phyloP scores from a whole-genome alignment of 2,797 vertebrate genomes.

The Triplophysa yarkandensis region DNA sequence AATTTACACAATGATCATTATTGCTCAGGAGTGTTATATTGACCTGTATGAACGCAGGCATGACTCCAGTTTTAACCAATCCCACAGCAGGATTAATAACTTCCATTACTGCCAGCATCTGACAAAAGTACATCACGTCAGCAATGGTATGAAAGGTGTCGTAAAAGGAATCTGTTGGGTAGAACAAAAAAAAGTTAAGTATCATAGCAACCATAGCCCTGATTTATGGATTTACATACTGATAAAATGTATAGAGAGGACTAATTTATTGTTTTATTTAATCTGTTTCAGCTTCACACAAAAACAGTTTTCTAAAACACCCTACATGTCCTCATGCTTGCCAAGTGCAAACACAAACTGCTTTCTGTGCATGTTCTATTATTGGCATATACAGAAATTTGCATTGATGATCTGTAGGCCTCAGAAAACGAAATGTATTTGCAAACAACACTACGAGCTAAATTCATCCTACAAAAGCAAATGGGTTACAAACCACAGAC shows the following conservation, averaged over 20 bases:
- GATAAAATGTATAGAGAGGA: not conserved
- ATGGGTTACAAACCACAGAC: too few species aligned
- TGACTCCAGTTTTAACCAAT: constrained; percentile 81
- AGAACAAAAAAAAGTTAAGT: constrained; percentile 13
- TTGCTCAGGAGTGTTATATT: not conserved
- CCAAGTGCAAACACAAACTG: not conserved
- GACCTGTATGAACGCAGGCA: constrained; percentile 86
- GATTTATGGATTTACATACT: not conserved
- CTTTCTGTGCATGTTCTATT: constrained; percentile 1
- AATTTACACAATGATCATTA: not conserved
- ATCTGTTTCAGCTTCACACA: not conserved
- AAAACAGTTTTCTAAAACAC: not conserved
- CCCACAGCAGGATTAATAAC: constrained; percentile 89
- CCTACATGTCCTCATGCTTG: not conserved
- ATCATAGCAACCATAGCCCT: not conserved
- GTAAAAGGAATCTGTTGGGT: constrained; percentile 87
- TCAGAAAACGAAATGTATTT: not conserved
- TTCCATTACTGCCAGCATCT: constrained; percentile 87
- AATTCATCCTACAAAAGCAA: too few species aligned
- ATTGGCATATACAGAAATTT: not conserved
- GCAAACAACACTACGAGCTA: not conserved
- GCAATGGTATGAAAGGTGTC: constrained; percentile 92
- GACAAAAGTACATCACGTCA: constrained; percentile 97
- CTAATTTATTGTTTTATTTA: not conserved
- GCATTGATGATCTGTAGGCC: constrained; percentile 7